Conservation (phyloP, 2,888 invertebrate genomes). For the Sialis lutaria region DNA sequence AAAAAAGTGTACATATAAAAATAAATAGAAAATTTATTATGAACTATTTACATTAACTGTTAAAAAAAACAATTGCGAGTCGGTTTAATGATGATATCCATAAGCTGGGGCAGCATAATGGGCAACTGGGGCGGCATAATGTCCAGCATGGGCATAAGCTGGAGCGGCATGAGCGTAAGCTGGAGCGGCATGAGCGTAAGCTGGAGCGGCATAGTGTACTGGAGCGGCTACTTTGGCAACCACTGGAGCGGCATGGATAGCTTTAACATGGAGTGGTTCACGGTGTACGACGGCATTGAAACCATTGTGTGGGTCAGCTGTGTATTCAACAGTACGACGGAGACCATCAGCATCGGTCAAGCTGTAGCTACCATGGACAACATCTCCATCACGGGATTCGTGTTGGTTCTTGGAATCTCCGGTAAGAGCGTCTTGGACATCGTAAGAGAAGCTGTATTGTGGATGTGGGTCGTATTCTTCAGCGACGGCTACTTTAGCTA, state of each 20-base stretch:
- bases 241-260: constrained; percentile 20
- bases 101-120: constrained; percentile 14
- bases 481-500: neutral
- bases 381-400: constrained; percentile 33
- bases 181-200: constrained; percentile 3
- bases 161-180: constrained; percentile 1
- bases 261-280: constrained; percentile 28
- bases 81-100: constrained; percentile 11
- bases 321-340: constrained; percentile 34
- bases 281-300: constrained; percentile 47
- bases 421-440: constrained; percentile 28
- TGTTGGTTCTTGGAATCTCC: constrained; percentile 33
- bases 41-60: too few relatives aligned
- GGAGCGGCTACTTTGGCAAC: constrained; percentile 5
- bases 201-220: constrained; percentile 7
- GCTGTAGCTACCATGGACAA: constrained; percentile 38
- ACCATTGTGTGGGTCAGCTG: constrained; percentile 40
- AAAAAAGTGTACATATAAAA: too few relatives aligned
- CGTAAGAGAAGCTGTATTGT: constrained; percentile 32
- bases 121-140: constrained; percentile 1
- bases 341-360: constrained; percentile 37
- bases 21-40: too few relatives aligned
- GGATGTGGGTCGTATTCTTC: constrained; percentile 13
- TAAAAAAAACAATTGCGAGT: too few relatives aligned
- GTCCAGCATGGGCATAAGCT: neutral